Evolutionary conservation across 2,797 vertebrate species (phyloP), one percentile per base, ranked within the genome.

Genomic region (Remorina albescens): DNA sequence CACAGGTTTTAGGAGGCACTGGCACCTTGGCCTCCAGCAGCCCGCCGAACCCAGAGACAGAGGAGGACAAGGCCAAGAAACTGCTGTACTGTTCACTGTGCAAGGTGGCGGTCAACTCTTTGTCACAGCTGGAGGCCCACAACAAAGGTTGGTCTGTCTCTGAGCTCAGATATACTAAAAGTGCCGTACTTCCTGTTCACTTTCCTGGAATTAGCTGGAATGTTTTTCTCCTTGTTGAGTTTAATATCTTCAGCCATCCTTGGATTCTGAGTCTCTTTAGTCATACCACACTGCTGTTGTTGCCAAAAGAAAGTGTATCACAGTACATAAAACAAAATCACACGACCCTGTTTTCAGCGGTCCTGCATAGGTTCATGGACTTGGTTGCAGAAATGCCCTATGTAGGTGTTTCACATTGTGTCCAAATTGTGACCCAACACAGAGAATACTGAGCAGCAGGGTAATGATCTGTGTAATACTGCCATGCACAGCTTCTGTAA

Each of bases 81-180:
- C 93, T 96, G 88, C 93, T 98, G 62, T 98, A 97, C 89, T 98
- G 97, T 76, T 95, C 95, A 25, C 93, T 97, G 81, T 98, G 97
- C 93, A 98, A 98, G 89, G 96, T 98, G 93, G 96, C 96, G 13
- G 97, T 97, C 86, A 98, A 98, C 86, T 97, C 96, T 10, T 84
- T 96, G 84, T 97, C 93, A 61, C 97, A 98, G 86, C 95, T 98
- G 46, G 96, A 98, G 92, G 97, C 97, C 5, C 96, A 97, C 90
- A 97, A 98, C 93, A 98, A 97, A 96, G 97, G 97, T 97, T 56
- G 10, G 86, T 77, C 28, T n/a, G 44, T 44, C 15, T 63, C 2
- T 41, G 59, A 81, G n/a, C 63, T 13, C 11, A 57, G 19, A 76
- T 32, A 8, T 2, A 0, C 7, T 47, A 34, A 64, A 37, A 60